These are phyloP conservation scores for Elaphurus davidianus DNA, from an alignment of 2,113 vertebrate genomes.

Conservation along the genomic window DNA sequence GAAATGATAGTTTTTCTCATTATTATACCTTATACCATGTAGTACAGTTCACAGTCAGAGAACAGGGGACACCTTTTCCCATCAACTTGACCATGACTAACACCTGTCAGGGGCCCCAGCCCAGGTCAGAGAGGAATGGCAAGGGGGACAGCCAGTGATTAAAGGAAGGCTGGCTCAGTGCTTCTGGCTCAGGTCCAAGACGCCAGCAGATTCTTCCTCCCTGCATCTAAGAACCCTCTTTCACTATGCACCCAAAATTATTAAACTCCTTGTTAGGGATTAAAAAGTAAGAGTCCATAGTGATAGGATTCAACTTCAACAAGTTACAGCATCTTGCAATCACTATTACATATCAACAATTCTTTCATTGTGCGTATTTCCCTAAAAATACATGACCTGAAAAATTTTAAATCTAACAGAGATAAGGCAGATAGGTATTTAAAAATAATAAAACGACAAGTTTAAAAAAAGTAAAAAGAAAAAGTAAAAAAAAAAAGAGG, in stretches of 20 bases:
- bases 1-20: constrained; percentile 5
- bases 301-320: not conserved
- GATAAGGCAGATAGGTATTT: not conserved
- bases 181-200: not conserved
- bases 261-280: not conserved
- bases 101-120: not conserved
- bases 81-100: not conserved
- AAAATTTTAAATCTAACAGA: constrained; percentile 1
- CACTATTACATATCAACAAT: not conserved
- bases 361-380: not conserved
- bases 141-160: not conserved
- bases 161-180: not conserved
- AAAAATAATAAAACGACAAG: not conserved
- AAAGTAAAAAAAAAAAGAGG: not conserved
- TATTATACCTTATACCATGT: not conserved
- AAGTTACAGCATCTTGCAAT: not conserved
- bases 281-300: not conserved
- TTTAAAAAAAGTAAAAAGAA: constrained; percentile 5
- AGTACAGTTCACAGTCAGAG: not conserved
- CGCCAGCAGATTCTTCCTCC: not conserved
- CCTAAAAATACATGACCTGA: not conserved
- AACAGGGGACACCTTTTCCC: not conserved
- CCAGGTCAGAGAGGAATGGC: not conserved
- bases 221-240: not conserved
- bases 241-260: not conserved